These are phyloP conservation scores for Sciurus vulgaris DNA, from an alignment of 2,797 vertebrate genomes.

Conservation along the genomic window DNA sequence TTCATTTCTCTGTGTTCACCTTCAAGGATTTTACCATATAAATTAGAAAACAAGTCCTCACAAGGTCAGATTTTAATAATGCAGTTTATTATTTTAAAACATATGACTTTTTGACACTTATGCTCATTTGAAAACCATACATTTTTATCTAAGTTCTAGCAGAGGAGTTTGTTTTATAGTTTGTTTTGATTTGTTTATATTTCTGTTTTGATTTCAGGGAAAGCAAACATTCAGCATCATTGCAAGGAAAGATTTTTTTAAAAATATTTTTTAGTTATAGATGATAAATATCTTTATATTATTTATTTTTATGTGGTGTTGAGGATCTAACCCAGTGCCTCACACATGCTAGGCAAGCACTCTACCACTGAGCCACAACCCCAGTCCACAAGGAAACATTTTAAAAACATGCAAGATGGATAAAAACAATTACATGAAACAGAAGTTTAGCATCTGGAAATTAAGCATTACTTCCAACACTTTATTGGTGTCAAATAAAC, in stretches of 20 bases:
- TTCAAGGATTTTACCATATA: neutral
- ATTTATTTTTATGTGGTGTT: too few relatives aligned
- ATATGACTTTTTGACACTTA: constrained; percentile 14
- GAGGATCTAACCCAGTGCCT: too few relatives aligned
- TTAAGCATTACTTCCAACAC: neutral
- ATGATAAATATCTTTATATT: too few relatives aligned
- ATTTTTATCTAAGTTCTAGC: neutral
- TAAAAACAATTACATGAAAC: neutral
- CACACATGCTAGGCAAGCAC: too few relatives aligned
- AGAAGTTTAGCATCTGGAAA: neutral
- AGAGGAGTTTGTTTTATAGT: constrained; percentile 38
- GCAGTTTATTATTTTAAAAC: constrained; percentile 44
- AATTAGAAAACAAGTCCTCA: constrained; percentile 29
- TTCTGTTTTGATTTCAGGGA: constrained; percentile 20
- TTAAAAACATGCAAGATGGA: neutral
- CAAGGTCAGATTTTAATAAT: constrained; percentile 29
- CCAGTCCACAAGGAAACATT: too few relatives aligned
- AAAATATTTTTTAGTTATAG: too few relatives aligned
- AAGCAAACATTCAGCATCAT: neutral
- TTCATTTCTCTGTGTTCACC: constrained; percentile 22
- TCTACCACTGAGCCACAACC: too few relatives aligned
- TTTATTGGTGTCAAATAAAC: neutral
- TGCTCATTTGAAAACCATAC: constrained; percentile 18
- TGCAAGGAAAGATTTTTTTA: neutral
- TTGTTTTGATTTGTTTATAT: neutral